Evolutionary conservation across 37 sponge, comb jelly and placozoan species (phyloP).

Genomic region (Beroe forskalii): DNA sequence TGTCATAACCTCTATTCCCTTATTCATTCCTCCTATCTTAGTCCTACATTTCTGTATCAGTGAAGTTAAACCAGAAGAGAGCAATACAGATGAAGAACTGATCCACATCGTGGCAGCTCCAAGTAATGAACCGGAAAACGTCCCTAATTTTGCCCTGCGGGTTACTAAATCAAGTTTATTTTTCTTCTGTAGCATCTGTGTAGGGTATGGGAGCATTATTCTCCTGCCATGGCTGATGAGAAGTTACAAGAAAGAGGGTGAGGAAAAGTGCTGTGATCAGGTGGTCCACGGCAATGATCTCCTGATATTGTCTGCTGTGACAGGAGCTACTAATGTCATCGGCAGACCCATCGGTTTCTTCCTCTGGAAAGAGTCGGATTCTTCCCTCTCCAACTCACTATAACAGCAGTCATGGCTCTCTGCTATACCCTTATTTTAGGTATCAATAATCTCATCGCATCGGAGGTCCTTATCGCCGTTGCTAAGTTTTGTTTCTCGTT

Average conservation of each 20-base stretch:
- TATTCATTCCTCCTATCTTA: not conserved
- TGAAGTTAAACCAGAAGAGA: not conserved
- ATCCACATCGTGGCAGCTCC: not conserved
- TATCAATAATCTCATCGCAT: not conserved
- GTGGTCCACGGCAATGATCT: not conserved
- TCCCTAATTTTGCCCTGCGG: not conserved
- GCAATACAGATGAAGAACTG: not conserved
- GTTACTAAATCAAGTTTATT: not conserved
- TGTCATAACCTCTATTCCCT: conserved; percentile 13
- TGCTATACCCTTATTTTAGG: not conserved
- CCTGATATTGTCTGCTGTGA: not conserved
- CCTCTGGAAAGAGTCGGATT: not conserved
- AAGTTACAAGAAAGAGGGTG: not conserved
- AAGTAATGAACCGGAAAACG: not conserved
- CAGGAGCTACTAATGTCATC: not conserved
- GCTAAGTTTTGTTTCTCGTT: not conserved
- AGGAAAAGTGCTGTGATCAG: not conserved
- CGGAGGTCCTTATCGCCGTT: not conserved
- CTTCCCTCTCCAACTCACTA: not conserved
- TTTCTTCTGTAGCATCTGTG: not conserved
- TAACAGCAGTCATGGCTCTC: not conserved
- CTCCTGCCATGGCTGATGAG: too few species aligned
- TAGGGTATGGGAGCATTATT: not conserved
- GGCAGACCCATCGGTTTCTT: not conserved
- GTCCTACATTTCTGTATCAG: not conserved